phyloP scores from a whole-genome alignment of 2,888 invertebrate species.

The Leptinotarsa juncta region DNA sequence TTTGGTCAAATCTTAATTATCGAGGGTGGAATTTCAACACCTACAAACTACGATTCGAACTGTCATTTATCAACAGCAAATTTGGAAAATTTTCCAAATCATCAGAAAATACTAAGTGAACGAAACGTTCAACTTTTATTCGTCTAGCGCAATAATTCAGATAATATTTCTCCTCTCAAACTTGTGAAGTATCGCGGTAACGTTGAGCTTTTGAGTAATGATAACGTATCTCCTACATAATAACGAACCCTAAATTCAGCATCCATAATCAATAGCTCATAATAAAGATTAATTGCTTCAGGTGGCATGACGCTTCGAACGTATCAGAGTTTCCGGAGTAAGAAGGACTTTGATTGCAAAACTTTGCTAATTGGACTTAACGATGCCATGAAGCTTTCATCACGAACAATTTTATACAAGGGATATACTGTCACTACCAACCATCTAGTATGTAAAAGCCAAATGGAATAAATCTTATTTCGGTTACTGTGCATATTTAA shows the following conservation, averaged over 20 bases:
- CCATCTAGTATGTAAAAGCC: no score
- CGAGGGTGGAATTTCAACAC: no score
- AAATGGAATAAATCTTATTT: no score
- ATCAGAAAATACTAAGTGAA: no score
- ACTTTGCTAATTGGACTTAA: conserved; percentile 10
- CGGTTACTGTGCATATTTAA: no score
- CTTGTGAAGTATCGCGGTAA: neutral
- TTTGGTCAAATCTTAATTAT: no score
- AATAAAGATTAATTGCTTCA: conserved; percentile 13
- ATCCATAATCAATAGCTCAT: neutral
- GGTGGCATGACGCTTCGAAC: conserved; percentile 3
- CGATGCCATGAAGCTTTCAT: neutral
- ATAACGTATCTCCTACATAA: neutral
- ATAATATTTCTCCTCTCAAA: neutral
- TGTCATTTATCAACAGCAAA: no score
- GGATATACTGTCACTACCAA: no score
- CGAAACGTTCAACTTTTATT: no score
- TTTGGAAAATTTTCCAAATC: no score
- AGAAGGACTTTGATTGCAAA: neutral
- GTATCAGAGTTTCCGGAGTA: neutral
- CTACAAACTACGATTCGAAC: no score
- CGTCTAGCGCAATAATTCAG: neutral
- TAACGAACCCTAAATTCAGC: neutral
- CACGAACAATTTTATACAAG: neutral
- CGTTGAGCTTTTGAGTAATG: neutral